phyloP scores from a whole-genome alignment of 2,113 vertebrate genomes.

The Myotis davidii region DNA sequence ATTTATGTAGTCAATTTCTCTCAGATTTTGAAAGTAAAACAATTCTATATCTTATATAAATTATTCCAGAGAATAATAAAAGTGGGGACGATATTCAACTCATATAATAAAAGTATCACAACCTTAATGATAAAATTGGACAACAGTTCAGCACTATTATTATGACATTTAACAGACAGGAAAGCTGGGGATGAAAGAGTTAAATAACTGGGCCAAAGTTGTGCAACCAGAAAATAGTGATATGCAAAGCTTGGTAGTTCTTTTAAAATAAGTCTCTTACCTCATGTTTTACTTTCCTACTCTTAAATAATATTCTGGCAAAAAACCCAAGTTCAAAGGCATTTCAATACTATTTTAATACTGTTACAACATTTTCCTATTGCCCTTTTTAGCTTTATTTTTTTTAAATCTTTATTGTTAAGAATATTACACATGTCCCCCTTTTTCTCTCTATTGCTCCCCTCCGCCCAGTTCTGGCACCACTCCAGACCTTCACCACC shows the following conservation, averaged over 20 bases:
- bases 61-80: background rate
- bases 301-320: background rate
- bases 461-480: too few relatives aligned
- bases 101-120: background rate
- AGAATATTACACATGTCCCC: too few relatives aligned
- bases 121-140: background rate
- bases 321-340: background rate
- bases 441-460: too few relatives aligned
- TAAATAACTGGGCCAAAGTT: background rate
- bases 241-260: background rate
- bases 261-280: background rate
- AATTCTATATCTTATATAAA: background rate
- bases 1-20: background rate
- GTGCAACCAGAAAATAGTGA: background rate
- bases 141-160: background rate
- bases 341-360: background rate
- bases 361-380: background rate
- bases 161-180: background rate
- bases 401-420: too few relatives aligned
- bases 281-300: background rate
- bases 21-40: background rate
- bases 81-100: background rate
- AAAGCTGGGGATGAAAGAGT: background rate
- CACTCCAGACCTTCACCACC: too few relatives aligned
- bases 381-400: background rate